Base-by-base conservation (phyloP, 1,140 invertebrate genomes). In the Temnothorax nylanderi region DNA sequence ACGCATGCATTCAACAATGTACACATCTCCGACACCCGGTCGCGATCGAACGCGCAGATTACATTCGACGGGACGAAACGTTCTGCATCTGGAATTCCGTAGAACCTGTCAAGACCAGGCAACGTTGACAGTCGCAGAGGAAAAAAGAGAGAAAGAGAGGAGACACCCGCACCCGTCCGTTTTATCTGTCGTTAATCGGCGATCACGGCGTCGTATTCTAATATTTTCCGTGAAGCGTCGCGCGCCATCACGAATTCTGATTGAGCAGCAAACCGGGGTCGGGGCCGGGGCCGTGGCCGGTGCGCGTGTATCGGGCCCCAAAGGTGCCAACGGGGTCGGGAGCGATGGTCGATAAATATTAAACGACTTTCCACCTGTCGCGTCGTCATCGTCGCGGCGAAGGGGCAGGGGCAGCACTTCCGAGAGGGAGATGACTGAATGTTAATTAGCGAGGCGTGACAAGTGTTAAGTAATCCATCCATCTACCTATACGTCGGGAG, bases 371-470 rank as follows among this genome's bases (percentile, higher is more conserved):
- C 87, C 91, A 92, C 90, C 92, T 91, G 92, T 78, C 78, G 87
- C 87, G 32, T 87, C 84, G 84, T 80, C 74, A 78, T 67, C 71
- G 75, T 65, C 64, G 51, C 16, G 51, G 13, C 56, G 86, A 47
- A 1, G 62, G 10, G 34, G 34, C 26, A 34, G 34, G 56, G 13
- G 44, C 34, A 44, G 16, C 56, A 89, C 90, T 86, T 90, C 90
- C 86, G 86, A 80, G 86, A 92, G 93, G 85, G 75, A 92, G 93
- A 93, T 92, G 84, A 94, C 93, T 94, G 94, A 94, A 94, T 95
- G 93, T 93, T 92, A 94, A 94, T 94, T 94, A 94, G 92, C 92
- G 92, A 93, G 92, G 92, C 94, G 92, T 93, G 92, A 94, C 92
- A 90, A 93, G 91, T 92, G 88, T 93, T 91, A 82, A 93, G 90